A percentile compares a stretch with the other conserved stretches of the same genome.
phyloP scores from a whole-genome alignment of 2,888 invertebrate genomes.

The Eurytoma californica region DNA sequence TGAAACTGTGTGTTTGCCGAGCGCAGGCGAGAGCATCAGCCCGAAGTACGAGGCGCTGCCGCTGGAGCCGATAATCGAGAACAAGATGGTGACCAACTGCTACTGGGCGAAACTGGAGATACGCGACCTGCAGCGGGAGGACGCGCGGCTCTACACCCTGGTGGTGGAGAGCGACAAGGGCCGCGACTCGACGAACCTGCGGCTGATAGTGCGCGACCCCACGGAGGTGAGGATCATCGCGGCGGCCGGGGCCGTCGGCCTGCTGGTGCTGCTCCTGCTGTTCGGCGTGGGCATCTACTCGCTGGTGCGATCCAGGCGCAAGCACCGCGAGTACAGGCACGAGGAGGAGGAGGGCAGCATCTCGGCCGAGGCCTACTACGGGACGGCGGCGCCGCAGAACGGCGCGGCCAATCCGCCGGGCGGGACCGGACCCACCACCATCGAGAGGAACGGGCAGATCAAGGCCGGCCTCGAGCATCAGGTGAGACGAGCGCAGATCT shows the following conservation, averaged over 20 bases:
- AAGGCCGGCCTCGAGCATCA: conserved; percentile 50
- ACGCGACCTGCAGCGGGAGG: conserved; percentile 84
- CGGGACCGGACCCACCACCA: conserved; percentile 47
- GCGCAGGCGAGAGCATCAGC: conserved; percentile 69
- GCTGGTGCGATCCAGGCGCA: conserved; percentile 58
- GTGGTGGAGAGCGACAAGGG: conserved; percentile 92
- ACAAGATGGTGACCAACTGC: conserved; percentile 78
- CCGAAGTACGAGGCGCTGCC: conserved; percentile 72
- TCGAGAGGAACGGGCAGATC: conserved; percentile 53
- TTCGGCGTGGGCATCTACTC: conserved; percentile 67
- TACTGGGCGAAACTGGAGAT: conserved; percentile 89
- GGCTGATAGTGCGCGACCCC: conserved; percentile 69
- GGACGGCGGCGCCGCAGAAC: conserved; percentile 42
- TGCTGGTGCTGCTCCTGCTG: conserved; percentile 66
- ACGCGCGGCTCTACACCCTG: conserved; percentile 90
- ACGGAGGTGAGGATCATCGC: conserved; percentile 71
- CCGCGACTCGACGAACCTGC: conserved; percentile 78
- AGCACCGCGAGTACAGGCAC: conserved; percentile 66
- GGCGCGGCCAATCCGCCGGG: background rate
- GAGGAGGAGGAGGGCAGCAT: conserved; percentile 71
- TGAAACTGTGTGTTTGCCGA: too few relatives aligned
- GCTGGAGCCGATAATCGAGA: conserved; percentile 70
- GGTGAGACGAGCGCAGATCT: conserved; percentile 15
- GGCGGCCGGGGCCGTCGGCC: conserved; percentile 67
- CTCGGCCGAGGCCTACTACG: conserved; percentile 72